Conservation (phyloP, 1,140 invertebrate genomes). For the Oreohelix idahoensis region DNA sequence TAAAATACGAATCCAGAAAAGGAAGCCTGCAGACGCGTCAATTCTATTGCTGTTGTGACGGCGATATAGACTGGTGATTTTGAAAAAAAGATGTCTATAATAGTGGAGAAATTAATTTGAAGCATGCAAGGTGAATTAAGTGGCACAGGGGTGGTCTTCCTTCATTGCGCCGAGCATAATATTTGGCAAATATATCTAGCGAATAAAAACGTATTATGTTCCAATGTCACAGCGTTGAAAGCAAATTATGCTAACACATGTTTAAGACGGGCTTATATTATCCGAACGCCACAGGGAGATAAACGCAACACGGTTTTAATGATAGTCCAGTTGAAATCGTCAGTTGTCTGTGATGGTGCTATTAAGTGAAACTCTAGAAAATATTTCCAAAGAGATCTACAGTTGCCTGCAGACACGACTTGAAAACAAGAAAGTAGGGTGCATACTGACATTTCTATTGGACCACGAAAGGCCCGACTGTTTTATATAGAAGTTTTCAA, state of each 20-base stretch:
- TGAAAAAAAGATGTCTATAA: not conserved
- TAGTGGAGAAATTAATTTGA: not conserved
- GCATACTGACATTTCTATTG: not conserved
- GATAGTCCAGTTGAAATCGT: constrained; percentile 1
- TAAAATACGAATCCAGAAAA: not conserved
- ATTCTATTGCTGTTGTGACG: not conserved
- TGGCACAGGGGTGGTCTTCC: constrained; percentile 5
- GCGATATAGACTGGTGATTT: constrained; percentile 9
- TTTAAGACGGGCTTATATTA: not conserved
- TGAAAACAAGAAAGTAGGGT: not conserved
- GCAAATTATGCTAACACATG: constrained; percentile 4
- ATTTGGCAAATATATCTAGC: constrained; percentile 13
- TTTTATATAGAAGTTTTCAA: not conserved
- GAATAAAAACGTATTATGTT: not conserved
- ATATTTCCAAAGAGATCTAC: not conserved
- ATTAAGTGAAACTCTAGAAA: not conserved
- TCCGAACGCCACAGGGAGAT: constrained; percentile 1
- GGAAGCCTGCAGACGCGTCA: not conserved
- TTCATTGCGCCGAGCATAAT: not conserved
- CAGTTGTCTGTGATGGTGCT: not conserved
- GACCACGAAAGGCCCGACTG: not conserved
- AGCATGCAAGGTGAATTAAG: constrained; percentile 6
- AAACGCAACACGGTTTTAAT: constrained; percentile 8
- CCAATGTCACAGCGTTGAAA: not conserved
- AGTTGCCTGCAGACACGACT: not conserved